Evolutionary conservation across 2,888 invertebrate species (phyloP).

Genomic region (Lithophane socia): DNA sequence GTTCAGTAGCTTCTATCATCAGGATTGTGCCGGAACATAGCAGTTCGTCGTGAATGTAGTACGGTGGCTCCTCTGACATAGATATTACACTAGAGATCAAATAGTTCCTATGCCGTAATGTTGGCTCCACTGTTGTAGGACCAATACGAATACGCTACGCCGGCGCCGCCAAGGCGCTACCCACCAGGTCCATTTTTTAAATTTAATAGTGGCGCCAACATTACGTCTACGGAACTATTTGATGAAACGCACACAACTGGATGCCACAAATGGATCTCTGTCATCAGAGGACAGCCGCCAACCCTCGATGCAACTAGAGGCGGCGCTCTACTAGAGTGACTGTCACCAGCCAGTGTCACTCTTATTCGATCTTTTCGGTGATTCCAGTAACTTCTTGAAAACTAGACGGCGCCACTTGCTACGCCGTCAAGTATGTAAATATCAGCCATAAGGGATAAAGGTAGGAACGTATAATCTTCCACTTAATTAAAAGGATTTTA

Average conservation of each 20-base stretch:
- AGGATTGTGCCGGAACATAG: background rate
- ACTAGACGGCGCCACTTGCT: background rate
- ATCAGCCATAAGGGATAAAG: background rate
- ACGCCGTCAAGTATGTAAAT: background rate
- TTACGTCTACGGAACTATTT: no score
- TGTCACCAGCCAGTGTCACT: background rate
- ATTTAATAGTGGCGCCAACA: no score
- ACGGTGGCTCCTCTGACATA: background rate
- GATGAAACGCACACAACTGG: no score
- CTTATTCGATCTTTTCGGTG: background rate
- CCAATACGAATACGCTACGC: no score
- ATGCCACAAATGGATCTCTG: no score
- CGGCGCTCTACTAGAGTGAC: background rate
- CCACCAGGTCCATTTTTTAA: no score
- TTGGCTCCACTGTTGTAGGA: no score
- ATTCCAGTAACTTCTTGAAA: background rate
- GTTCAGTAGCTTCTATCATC: background rate
- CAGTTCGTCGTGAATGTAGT: background rate
- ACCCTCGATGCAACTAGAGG: background rate
- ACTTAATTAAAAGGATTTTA: background rate
- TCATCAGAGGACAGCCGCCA: background rate
- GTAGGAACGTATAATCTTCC: background rate
- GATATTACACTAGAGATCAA: no score
- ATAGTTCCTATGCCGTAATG: no score
- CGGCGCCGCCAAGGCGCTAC: no score